phyloP scores from a whole-genome alignment of 2,797 vertebrate species.

The Malurus leucopterus region DNA sequence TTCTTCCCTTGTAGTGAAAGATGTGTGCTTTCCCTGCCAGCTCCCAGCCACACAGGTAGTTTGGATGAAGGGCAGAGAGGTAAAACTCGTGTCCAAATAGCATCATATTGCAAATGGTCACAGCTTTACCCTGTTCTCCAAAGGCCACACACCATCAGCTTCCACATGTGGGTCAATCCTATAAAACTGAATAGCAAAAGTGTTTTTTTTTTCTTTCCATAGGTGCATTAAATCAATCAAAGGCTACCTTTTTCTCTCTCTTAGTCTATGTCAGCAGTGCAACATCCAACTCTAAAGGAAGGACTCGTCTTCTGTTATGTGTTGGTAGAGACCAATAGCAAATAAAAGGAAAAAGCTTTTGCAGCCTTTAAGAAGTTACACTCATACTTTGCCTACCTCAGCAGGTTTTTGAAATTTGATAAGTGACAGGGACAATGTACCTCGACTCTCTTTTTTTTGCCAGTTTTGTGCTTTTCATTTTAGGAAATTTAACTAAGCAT shows the following conservation, averaged over 20 bases:
- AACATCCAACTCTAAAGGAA: not conserved
- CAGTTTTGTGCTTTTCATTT: not conserved
- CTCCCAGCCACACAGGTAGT: not conserved
- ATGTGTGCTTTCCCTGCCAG: not conserved
- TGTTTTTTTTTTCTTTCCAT: not conserved
- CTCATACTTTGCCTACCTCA: not conserved
- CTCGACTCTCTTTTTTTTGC: not conserved
- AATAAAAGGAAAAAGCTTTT: not conserved
- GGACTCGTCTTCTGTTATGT: not conserved
- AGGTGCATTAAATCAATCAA: rapidly evolving
- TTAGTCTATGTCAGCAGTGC: not conserved
- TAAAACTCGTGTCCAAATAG: not conserved
- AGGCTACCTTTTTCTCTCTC: not conserved
- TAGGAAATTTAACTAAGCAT: not conserved
- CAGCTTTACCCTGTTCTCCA: not conserved
- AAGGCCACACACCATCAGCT: not conserved
- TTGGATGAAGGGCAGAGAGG: not conserved
- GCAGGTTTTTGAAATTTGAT: not conserved
- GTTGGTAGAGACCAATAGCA: not conserved
- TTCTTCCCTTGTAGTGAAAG: not conserved
- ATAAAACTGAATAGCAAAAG: not conserved
- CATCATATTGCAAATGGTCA: not conserved
- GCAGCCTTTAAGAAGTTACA: not conserved
- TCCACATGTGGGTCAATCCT: not conserved
- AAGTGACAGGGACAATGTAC: not conserved